phyloP scores from a whole-genome alignment of 35 echinoderm and acorn worm genomes.

The Acanthaster planci region DNA sequence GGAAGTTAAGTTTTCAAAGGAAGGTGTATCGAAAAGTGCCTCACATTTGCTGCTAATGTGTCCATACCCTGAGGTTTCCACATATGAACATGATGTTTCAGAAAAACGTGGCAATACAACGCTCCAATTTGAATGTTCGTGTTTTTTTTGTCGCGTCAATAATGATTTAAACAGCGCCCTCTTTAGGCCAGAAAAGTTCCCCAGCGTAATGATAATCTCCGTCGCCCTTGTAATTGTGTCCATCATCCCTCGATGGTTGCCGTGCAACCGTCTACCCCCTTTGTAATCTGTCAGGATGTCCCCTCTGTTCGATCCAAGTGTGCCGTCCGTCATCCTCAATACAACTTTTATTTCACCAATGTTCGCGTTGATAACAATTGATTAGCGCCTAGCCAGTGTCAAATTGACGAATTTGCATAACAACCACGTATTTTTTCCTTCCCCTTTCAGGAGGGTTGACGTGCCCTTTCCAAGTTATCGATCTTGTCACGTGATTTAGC shows the following conservation, averaged over 20 bases:
- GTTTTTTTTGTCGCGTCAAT: no score
- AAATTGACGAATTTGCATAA: not conserved
- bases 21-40: no score
- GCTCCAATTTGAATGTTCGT: no score
- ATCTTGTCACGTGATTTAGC: not conserved
- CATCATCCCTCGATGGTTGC: not conserved
- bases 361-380: not conserved
- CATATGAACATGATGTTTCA: no score
- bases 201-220: no score
- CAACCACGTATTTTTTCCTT: constrained; percentile 20
- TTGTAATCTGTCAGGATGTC: not conserved
- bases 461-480: not conserved
- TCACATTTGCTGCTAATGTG: no score
- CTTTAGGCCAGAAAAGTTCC: no score
- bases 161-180: no score
- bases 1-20: no score
- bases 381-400: not conserved
- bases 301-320: not conserved
- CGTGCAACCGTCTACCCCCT: not conserved
- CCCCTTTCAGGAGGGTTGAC: not conserved
- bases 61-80: no score
- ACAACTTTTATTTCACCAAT: not conserved
- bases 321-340: not conserved
- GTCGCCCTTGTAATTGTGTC: no score
- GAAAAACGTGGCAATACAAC: no score